Base-by-base conservation (phyloP, 1,140 invertebrate genomes). In the Phymastichus coffea region DNA sequence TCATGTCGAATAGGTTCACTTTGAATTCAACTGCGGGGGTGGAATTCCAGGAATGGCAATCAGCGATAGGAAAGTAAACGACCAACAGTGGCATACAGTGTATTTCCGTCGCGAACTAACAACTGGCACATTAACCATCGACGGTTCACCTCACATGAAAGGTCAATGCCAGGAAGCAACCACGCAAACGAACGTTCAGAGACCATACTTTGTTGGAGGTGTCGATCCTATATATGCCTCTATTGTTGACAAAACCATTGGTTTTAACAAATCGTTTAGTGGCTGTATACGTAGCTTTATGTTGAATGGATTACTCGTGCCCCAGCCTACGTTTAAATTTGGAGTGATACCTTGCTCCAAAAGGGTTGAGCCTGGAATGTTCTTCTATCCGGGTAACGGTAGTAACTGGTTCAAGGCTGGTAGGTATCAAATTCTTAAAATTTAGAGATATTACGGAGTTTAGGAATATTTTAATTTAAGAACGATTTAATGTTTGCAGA, bases 201-300 rank as follows among this genome's bases (percentile, higher is more conserved):
- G 85, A 17, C 92, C 93, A 0, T 87, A 89, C 68, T 96, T 86
- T 70, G 79, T 96, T 23, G 95, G 95, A 20, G 94, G 93, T 4
- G 59, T 91, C 7, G 65, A 73, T 25, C 65, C 70, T 0, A 63
- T 69, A 33, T 67, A 70, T 57, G 69, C 63, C 44, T 59, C 19
- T 4, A 65, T 58, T 28, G 71, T 75, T 7, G 49, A 61, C 1
- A 49, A 67, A 6, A 76, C 63, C 58, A 72, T 81, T 52, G 80
- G 80, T 20, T 70, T 85, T 2, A 85, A 85, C 33, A 76, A 70
- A 15, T 87, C 89, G 19, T 97, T 96, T 71, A 86, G 85, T 65
- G 97, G 96, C 19, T 99, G 97, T 73, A 79, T 99, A 14, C 83
- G 86, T 48, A 89, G 94, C 46, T 84, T 98, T 28, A 81, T 83